A percentile compares a stretch with the other conserved stretches of the same genome.
These are phyloP conservation scores for Emydoidea blandingii DNA, from an alignment of 2,797 vertebrate species.

Conservation along the genomic window DNA sequence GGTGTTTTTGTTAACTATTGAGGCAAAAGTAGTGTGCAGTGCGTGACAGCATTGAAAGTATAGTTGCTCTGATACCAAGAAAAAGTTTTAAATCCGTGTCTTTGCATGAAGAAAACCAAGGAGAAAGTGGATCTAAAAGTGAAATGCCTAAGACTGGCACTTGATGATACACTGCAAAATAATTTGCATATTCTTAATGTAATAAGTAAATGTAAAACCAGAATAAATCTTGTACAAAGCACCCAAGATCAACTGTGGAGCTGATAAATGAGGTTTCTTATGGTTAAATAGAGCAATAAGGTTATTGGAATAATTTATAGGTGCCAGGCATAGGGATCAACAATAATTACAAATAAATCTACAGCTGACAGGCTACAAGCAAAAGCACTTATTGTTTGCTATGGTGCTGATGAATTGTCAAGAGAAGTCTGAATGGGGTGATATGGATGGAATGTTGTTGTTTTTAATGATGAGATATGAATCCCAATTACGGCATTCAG, in stretches of 20 bases:
- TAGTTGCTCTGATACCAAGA: background rate
- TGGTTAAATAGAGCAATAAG: background rate
- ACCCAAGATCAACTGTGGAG: background rate
- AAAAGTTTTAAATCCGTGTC: background rate
- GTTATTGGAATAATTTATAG: background rate
- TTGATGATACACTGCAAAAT: background rate
- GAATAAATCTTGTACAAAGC: background rate
- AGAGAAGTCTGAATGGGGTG: background rate
- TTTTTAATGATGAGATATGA: background rate
- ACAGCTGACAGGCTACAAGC: background rate
- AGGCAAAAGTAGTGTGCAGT: background rate
- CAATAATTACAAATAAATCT: background rate
- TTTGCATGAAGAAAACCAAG: background rate
- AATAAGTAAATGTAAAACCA: background rate
- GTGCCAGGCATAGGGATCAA: background rate
- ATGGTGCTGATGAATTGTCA: background rate
- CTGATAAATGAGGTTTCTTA: background rate
- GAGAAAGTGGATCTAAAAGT: background rate
- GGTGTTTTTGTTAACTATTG: background rate
- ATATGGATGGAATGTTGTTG: background rate
- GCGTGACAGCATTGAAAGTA: background rate
- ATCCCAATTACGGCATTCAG: background rate
- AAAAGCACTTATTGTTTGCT: background rate
- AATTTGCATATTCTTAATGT: slow-evolving; percentile 1
- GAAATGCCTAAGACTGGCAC: background rate